Evolutionary conservation across 2,113 vertebrate species (phyloP).

Genomic region (Phoenicopterus ruber): DNA sequence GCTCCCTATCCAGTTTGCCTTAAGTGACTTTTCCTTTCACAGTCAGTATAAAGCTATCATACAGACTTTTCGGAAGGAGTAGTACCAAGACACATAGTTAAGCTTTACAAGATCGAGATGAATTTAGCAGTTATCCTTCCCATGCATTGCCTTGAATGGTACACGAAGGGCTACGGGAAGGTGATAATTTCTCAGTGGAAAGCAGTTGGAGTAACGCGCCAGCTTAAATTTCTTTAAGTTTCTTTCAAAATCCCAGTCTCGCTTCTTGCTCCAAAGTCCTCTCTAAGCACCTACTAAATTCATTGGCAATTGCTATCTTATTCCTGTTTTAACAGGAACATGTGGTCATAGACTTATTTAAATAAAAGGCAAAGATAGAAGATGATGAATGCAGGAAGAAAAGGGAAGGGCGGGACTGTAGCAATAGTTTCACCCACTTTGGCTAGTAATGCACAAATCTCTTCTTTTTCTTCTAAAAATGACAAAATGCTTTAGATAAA

Average conservation of each 20-base stretch:
- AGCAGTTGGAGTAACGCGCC: not conserved
- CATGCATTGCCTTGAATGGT: not conserved
- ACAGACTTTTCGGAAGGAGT: not conserved
- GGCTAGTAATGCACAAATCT: not conserved
- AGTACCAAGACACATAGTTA: not conserved
- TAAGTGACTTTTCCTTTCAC: conserved; percentile 22
- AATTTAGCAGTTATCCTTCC: not conserved
- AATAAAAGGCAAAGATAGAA: not conserved
- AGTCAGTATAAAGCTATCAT: not conserved
- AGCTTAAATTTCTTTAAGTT: not conserved
- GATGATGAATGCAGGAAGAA: not conserved
- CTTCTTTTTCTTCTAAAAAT: not conserved
- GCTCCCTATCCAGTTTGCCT: not conserved
- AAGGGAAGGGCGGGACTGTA: not conserved
- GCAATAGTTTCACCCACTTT: not conserved
- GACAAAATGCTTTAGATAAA: not conserved
- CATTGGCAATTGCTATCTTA: not conserved
- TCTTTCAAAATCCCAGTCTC: not conserved
- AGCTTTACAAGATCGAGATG: not conserved
- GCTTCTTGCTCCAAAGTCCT: not conserved
- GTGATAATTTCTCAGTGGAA: not conserved
- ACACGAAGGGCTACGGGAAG: not conserved
- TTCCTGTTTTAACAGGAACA: not conserved
- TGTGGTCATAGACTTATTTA: not conserved
- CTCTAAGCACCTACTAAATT: not conserved